Conservation (phyloP, 2,888 invertebrate genomes). For the Craniophora ligustri region DNA sequence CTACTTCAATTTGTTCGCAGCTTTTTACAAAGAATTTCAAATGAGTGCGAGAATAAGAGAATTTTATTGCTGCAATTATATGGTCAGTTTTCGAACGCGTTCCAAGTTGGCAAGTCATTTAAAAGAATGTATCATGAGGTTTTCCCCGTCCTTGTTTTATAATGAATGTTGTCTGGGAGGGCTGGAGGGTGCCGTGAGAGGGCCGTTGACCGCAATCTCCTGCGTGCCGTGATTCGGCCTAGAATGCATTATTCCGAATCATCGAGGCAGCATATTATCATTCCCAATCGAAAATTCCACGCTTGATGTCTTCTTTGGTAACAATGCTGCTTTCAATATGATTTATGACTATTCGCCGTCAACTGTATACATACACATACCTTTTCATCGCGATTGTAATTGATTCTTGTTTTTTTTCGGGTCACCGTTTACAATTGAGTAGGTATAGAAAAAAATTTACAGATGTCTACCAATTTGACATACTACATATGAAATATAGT, state of each 20-base stretch:
- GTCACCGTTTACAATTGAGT: not conserved
- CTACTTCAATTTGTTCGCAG: too few species aligned
- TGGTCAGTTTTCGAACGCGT: constrained; percentile 53
- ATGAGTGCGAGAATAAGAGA: constrained; percentile 57
- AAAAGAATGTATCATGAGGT: constrained; percentile 66
- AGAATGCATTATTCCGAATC: constrained; percentile 81
- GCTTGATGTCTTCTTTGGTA: constrained; percentile 82
- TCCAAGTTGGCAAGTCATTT: constrained; percentile 62
- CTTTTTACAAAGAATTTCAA: too few species aligned
- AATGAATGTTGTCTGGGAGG: constrained; percentile 60
- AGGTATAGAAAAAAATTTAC: not conserved
- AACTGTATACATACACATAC: constrained; percentile 58
- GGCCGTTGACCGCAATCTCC: constrained; percentile 80
- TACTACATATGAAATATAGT: too few species aligned
- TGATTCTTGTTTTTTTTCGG: constrained; percentile 19
- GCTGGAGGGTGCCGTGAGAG: constrained; percentile 68
- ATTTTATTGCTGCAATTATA: constrained; percentile 64
- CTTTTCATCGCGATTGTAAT: constrained; percentile 37
- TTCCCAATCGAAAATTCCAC: constrained; percentile 82
- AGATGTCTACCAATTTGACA: too few species aligned
- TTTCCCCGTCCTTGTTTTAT: constrained; percentile 72
- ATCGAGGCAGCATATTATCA: constrained; percentile 71
- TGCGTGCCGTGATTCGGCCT: constrained; percentile 75
- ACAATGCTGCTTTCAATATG: constrained; percentile 80
- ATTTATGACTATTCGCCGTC: constrained; percentile 71